Evolutionary conservation across 2,113 vertebrate genomes (phyloP), one percentile per base, ranked within the genome.

Genomic region (human): DNA sequence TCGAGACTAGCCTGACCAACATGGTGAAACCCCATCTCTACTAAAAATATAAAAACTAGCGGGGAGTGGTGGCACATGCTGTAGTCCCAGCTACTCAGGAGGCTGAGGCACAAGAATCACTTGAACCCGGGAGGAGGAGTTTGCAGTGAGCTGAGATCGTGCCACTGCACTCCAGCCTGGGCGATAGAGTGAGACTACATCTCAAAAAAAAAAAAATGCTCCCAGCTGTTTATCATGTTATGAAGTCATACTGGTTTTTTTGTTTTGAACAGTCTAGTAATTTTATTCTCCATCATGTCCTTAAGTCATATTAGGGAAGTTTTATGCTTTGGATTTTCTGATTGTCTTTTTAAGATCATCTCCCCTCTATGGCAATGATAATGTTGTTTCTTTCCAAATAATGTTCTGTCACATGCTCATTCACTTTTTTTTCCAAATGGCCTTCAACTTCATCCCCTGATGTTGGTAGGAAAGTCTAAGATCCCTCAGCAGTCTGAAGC

Each of bases 311-410:
- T 93, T 87, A 84, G 95, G 61, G 52, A 85, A 66, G 70, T 93
- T 86, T 94, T 86, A 73, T 45, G 45, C 66, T 90, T 90, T 30
- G 81, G 55, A 76, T 95, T 96, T 96, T 87, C 75, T 66, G 82
- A 83, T 76, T 90, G 16, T 23, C 18, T 32, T 93, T 93, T 85
- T 90, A 81, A 87, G 32, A 79, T 83, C 68, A 83, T 30, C 10
- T 78, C 59, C 27, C 20, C 8, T 48, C 59, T 72, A 52, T 4
- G 20, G 18, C 18, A 32, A 75, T 48, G 55, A 89, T 38, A 55
- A 16, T 3, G 18, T 92, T 55, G 6, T 72, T 75, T 92, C 89
- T 88, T 50, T 83, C 27, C 61, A 83, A 87, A 83, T 10, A 87
- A n/a, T 38, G 22, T 83, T n/a, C 12, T 87, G 64, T 40, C 35